Evolutionary conservation across 23 tunicate genomes (phyloP).

Genomic region (Diplosoma virens): DNA sequence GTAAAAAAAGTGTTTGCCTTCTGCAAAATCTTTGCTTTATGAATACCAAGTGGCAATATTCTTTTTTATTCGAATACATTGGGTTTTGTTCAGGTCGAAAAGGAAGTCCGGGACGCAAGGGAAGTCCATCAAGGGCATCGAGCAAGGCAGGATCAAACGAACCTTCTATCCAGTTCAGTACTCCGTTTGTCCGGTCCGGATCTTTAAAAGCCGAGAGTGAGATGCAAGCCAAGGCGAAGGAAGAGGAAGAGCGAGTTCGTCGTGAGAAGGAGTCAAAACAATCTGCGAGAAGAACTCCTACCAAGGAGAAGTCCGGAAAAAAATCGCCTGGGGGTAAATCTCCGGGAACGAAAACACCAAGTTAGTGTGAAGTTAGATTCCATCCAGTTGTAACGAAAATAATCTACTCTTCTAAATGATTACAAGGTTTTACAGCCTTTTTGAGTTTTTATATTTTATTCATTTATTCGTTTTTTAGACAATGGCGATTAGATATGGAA

Average conservation of each 20-base stretch:
- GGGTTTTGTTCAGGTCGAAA: constrained; percentile 4
- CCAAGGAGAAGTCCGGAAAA: constrained; percentile 26
- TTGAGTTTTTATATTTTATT: too few species aligned
- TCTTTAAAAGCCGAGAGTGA: constrained; percentile 75
- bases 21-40: too few species aligned
- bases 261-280: constrained; percentile 60
- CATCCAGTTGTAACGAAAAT: too few species aligned
- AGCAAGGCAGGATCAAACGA: constrained; percentile 68
- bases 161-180: constrained; percentile 47
- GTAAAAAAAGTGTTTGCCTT: too few species aligned
- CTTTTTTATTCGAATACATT: too few species aligned
- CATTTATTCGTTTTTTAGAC: too few species aligned
- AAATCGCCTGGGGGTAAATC: constrained; percentile 76
- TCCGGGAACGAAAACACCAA: constrained; percentile 25
- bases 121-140: constrained; percentile 86
- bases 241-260: constrained; percentile 64
- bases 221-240: constrained; percentile 49
- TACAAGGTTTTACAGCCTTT: too few species aligned
- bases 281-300: constrained; percentile 47
- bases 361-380: too few species aligned
- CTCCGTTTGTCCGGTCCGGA: constrained; percentile 67
- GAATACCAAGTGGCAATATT: too few species aligned
- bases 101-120: constrained; percentile 49
- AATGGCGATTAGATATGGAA: too few species aligned
- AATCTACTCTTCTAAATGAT: too few species aligned